Base-by-base conservation (phyloP, 2,113 vertebrate species). In the Fulica atra region DNA sequence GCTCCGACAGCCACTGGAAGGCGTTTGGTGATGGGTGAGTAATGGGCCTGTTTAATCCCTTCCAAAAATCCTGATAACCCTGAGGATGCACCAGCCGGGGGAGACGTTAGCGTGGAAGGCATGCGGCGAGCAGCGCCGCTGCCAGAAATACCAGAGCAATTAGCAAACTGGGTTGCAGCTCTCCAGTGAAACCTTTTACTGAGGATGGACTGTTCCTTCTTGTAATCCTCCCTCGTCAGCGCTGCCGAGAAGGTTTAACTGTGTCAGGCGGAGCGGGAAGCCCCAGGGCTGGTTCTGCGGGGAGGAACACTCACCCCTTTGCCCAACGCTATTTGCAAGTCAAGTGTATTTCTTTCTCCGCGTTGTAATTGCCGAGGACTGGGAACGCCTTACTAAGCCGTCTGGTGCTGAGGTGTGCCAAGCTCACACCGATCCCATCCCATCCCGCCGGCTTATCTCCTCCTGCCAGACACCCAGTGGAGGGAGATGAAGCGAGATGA, bases 141-240 rank as follows among this genome's bases (percentile, higher is more conserved):
- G 83, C 92, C 93, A 85, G 93, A 35, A 95, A 96, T 96, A 40
- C 87, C 92, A 82, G 82, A 93, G 92, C 53, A 80, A 86, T 96
- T 46, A 88, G 35, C 85, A 51, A 76, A 71, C 2, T 8, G 89
- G 61, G 95, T 56, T 36, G 86, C 80, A 92, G 84, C 70, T 90
- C 87, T 42, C 56, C 9, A 70, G 72, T 66, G 89, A 92, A 94
- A 94, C 84, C 96, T 51, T 25, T 3, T 71, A 57, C 3, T n/a
- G 70, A 42, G 87, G 87, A 68, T 19, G 95, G 89, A 70, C 84
- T 61, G 92, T 23, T 89, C 57, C 81, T 77, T 56, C 82, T 92
- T 66, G 63, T 48, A 48, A 72, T 88, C 71, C 86, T 70, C 83
- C 25, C 86, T 46, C 94, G 80, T 44, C 88, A 65, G 81, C 83